Evolutionary conservation across 2,888 invertebrate genomes (phyloP).

Genomic region (Cosmia pyralina): DNA sequence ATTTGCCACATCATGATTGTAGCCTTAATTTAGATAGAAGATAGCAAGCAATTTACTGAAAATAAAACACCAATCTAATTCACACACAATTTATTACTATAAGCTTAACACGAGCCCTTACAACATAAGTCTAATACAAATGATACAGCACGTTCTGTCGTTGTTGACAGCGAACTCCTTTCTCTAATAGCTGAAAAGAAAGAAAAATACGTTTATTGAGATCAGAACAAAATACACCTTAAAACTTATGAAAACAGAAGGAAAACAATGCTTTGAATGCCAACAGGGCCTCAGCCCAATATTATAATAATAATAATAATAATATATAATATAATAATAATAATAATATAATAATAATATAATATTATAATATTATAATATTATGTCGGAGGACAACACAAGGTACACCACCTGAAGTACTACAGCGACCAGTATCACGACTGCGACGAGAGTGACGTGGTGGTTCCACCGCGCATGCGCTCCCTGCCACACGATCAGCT

Average conservation of each 20-base stretch:
- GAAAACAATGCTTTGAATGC: background rate
- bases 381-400: background rate
- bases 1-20: background rate
- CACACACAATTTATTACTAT: background rate
- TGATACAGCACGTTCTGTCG: background rate
- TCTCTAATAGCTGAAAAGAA: background rate
- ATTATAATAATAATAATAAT: too few species aligned
- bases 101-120: background rate
- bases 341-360: too few species aligned
- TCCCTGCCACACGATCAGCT: conserved; percentile 88
- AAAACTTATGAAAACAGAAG: background rate
- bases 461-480: conserved; percentile 83
- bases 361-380: too few species aligned
- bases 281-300: background rate
- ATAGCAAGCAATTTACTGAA: background rate
- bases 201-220: background rate
- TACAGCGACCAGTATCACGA: conserved; percentile 76
- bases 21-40: background rate
- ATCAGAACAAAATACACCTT: background rate
- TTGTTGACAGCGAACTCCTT: conserved; percentile 90
- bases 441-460: conserved; percentile 81
- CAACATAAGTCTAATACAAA: background rate
- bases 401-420: conserved; percentile 67
- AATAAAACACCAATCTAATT: background rate
- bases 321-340: too few species aligned